These are phyloP conservation scores for Ephialtes manifestator DNA, from an alignment of 2,888 invertebrate genomes.

Conservation along the genomic window DNA sequence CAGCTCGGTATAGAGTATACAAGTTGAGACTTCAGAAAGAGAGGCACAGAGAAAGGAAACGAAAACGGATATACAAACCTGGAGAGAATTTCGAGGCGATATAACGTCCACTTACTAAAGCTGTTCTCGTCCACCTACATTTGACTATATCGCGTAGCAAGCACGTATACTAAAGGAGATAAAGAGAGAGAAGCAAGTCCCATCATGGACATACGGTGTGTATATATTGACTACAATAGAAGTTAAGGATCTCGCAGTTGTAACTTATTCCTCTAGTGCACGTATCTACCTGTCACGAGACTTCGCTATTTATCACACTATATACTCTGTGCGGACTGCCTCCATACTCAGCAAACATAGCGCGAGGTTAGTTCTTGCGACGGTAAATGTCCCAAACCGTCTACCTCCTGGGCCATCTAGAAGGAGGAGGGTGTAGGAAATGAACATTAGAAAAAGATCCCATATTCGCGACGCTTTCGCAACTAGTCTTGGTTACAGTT, in stretches of 20 bases:
- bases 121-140: background rate
- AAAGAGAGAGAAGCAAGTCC: conserved; percentile 5
- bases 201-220: conserved; percentile 22
- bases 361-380: too few species aligned
- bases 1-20: conserved; percentile 12
- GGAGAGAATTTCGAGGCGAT: conserved; percentile 39
- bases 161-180: background rate
- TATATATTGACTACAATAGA: conserved; percentile 3
- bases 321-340: too few species aligned
- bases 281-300: conserved; percentile 28
- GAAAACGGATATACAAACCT: conserved; percentile 20
- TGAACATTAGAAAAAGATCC: too few species aligned
- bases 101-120: conserved; percentile 14
- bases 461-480: too few species aligned
- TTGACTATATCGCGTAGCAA: conserved; percentile 19
- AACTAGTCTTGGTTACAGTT: too few species aligned
- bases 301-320: background rate
- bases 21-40: conserved; percentile 32
- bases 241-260: conserved; percentile 24
- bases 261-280: background rate
- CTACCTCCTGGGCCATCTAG: too few species aligned
- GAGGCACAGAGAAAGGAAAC: conserved; percentile 40
- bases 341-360: too few species aligned
- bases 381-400: too few species aligned
- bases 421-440: too few species aligned